Percentiles rank a stretch among this genome's conserved stretches.
Conservation (phyloP, 1,140 invertebrate species). For the Caerostris darwini region DNA sequence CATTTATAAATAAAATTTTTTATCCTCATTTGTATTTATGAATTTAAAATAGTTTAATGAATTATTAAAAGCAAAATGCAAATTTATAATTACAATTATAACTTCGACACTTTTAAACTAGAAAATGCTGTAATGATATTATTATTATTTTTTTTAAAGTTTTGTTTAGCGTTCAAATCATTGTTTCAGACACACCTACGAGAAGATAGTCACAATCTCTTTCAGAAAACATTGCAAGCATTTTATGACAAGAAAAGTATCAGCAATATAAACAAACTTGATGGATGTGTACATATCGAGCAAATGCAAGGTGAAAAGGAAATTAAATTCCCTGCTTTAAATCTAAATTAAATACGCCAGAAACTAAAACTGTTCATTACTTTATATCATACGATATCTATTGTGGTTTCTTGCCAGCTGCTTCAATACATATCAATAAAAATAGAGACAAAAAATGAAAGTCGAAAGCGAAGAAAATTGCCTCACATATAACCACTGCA, state of each 20-base stretch:
- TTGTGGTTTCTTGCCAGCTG: constrained; percentile 16
- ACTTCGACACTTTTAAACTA: too few species aligned
- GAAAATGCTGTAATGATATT: too few species aligned
- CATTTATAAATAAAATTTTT: too few species aligned
- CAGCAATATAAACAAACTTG: background rate
- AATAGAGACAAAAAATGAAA: constrained; percentile 16
- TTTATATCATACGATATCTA: constrained; percentile 2
- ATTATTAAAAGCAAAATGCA: too few species aligned
- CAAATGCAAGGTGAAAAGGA: constrained; percentile 21
- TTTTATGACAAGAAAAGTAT: background rate
- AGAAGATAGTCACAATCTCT: background rate
- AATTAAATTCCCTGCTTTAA: background rate
- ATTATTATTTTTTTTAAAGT: too few species aligned
- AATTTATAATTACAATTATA: too few species aligned
- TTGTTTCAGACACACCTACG: too few species aligned
- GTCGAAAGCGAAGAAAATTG: background rate
- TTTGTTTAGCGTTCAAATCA: too few species aligned
- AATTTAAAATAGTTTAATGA: too few species aligned
- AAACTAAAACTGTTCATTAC: constrained; percentile 22
- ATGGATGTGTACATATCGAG: background rate
- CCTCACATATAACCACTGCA: background rate
- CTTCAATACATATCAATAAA: background rate
- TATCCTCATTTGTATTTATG: too few species aligned
- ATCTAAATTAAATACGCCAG: background rate
- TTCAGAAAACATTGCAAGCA: background rate